phyloP scores from a whole-genome alignment of 2,113 vertebrate species.

The Cyanistes caeruleus region DNA sequence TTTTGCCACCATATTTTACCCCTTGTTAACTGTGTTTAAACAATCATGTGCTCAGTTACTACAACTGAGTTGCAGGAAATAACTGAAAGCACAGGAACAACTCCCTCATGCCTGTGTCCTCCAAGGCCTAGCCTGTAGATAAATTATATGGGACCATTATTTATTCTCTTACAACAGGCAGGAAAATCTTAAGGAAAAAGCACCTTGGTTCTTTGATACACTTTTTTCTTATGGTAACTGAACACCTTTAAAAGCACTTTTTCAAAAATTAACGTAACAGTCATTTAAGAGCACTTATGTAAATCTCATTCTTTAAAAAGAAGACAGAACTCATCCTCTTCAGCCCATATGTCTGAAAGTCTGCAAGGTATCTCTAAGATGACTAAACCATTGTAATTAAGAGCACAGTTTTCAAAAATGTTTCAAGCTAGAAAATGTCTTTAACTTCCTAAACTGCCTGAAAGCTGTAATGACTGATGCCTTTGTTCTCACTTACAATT shows the following conservation, averaged over 20 bases:
- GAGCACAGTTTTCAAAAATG: not conserved
- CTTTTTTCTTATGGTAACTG: not conserved
- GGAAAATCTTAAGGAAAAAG: not conserved
- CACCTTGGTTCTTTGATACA: not conserved
- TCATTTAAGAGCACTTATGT: not conserved
- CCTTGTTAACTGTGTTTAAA: not conserved
- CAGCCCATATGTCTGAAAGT: not conserved
- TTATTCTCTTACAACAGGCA: not conserved
- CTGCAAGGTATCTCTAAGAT: not conserved
- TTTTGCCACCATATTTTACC: not conserved
- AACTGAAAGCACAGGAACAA: not conserved
- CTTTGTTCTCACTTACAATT: not conserved
- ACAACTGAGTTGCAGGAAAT: not conserved
- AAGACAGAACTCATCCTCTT: not conserved
- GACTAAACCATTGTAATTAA: not conserved
- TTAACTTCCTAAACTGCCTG: not conserved
- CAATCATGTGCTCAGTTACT: not conserved
- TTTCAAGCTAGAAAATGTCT: not conserved
- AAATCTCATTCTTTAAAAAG: conserved; percentile 8
- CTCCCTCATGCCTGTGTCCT: not conserved
- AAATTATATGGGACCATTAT: not conserved
- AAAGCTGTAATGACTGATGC: not conserved
- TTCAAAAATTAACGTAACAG: not conserved
- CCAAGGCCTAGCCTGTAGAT: not conserved
- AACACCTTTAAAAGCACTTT: not conserved